Percentiles rank a stretch among this genome's conserved stretches.
Conservation (phyloP, 2,113 vertebrate genomes). For the Cebus imitator region DNA sequence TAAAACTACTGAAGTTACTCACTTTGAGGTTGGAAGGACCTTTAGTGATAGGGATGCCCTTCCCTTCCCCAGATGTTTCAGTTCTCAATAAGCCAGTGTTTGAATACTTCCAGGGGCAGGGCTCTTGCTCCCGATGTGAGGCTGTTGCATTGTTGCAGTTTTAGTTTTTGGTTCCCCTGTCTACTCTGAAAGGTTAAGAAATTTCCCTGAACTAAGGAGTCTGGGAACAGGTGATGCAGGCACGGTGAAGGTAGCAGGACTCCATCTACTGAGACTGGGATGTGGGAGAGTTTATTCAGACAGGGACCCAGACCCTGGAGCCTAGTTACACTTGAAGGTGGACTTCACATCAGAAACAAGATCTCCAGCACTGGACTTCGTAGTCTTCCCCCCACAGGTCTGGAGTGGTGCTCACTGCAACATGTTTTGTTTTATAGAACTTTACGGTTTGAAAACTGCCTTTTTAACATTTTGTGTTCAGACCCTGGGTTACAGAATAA, state of each 20-base stretch:
- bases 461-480: neutral
- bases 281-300: neutral
- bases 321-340: neutral
- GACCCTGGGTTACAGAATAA: neutral
- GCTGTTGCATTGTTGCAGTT: neutral
- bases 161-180: neutral
- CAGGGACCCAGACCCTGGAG: neutral
- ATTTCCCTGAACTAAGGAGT: neutral
- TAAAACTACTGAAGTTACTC: neutral
- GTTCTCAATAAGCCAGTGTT: neutral
- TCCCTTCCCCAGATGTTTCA: neutral
- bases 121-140: neutral
- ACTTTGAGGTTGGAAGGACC: neutral
- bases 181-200: neutral
- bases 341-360: neutral
- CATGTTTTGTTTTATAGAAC: neutral
- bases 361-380: too few species aligned
- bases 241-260: neutral
- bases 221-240: neutral
- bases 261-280: neutral
- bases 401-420: neutral
- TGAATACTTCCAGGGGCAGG: neutral
- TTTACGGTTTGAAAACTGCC: neutral
- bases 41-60: neutral
- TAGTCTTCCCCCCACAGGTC: rapidly evolving